These are phyloP conservation scores for Cephalopachus bancanus DNA, from an alignment of 2,797 vertebrate species.

Conservation along the genomic window DNA sequence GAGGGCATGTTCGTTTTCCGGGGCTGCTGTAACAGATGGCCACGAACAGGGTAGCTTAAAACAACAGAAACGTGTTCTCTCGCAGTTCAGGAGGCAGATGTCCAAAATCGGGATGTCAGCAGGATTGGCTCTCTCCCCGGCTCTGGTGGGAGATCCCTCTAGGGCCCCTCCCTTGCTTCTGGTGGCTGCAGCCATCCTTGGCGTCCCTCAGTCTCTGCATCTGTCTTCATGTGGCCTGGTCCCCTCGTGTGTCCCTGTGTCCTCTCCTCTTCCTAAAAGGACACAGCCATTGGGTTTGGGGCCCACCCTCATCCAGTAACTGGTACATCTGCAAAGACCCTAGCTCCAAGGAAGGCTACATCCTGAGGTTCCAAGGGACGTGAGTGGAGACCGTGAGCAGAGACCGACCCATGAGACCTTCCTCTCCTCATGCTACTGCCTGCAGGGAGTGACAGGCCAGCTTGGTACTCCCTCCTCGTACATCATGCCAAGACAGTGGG, in stretches of 20 bases:
- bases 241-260: too few relatives aligned
- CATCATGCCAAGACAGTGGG: neutral
- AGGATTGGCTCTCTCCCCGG: neutral
- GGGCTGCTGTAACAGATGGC: neutral
- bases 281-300: neutral
- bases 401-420: neutral
- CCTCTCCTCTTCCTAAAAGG: neutral
- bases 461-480: accelerated
- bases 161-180: neutral
- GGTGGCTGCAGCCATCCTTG: neutral
- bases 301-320: accelerated
- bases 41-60: accelerated
- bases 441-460: neutral
- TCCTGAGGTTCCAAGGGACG: neutral
- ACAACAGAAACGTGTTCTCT: neutral
- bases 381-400: neutral
- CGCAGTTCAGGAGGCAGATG: neutral
- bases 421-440: neutral
- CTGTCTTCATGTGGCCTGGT: neutral
- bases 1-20: neutral
- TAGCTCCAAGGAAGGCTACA: neutral
- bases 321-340: neutral
- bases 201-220: neutral
- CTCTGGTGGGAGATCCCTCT: accelerated
- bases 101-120: neutral